These are phyloP conservation scores for Solenopsis fugax DNA, from an alignment of 1,140 invertebrate species.

Conservation along the genomic window DNA sequence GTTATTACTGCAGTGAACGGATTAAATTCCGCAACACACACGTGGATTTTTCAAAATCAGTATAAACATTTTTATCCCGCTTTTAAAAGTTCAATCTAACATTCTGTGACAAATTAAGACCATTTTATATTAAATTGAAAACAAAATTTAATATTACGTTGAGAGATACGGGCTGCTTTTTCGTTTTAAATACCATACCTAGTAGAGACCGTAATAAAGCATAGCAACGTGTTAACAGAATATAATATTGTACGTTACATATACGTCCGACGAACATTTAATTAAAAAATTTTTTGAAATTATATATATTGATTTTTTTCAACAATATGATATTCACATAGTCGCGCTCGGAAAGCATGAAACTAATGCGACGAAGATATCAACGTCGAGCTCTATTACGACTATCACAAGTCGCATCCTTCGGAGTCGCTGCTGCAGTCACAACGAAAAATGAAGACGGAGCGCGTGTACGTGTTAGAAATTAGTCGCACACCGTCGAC, in stretches of 20 bases:
- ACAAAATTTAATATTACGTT: slow-evolving; percentile 28
- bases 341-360: not conserved
- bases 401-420: slow-evolving; percentile 45
- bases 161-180: not conserved
- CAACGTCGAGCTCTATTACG: slow-evolving; percentile 59
- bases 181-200: slow-evolving; percentile 7
- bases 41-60: slow-evolving; percentile 25
- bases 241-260: not conserved
- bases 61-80: slow-evolving; percentile 45
- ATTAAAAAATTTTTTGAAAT: slow-evolving; percentile 27
- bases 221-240: not conserved
- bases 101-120: slow-evolving; percentile 31
- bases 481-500: slow-evolving; percentile 53
- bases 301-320: slow-evolving; percentile 39
- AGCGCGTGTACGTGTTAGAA: slow-evolving; percentile 49
- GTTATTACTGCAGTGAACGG: slow-evolving; percentile 15
- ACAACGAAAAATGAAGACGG: slow-evolving; percentile 58
- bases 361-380: slow-evolving; percentile 61
- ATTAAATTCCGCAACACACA: slow-evolving; percentile 19
- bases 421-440: slow-evolving; percentile 38
- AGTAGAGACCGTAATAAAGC: slow-evolving; percentile 1
- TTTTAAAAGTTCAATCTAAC: slow-evolving; percentile 33
- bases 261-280: slow-evolving; percentile 14
- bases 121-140: slow-evolving; percentile 42
- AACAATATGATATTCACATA: not conserved